These are phyloP conservation scores for Carcina quercana DNA, from an alignment of 2,888 invertebrate genomes.

Conservation along the genomic window DNA sequence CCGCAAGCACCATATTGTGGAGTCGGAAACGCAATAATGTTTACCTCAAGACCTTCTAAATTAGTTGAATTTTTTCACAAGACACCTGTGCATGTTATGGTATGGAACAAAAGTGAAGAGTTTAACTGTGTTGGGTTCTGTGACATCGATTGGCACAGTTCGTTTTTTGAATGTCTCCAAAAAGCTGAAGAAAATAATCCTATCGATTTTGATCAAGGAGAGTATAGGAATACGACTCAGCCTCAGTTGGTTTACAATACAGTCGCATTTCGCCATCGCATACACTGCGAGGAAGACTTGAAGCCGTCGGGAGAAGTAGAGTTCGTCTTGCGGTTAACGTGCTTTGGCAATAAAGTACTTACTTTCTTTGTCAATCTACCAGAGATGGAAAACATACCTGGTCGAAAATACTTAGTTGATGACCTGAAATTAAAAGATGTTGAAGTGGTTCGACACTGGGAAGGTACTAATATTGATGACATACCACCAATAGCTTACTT, in stretches of 20 bases:
- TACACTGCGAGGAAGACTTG: conserved; percentile 62
- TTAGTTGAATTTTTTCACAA: conserved; percentile 48
- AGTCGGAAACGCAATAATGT: conserved; percentile 60
- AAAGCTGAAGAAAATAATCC: conserved; percentile 49
- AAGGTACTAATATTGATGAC: conserved; percentile 52
- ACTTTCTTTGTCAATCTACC: conserved; percentile 56
- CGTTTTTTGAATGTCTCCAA: conserved; percentile 50
- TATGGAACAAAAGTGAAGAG: conserved; percentile 62
- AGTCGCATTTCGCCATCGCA: conserved; percentile 41
- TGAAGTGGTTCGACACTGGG: conserved; percentile 65
- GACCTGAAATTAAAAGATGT: conserved; percentile 58
- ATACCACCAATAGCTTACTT: conserved; percentile 60
- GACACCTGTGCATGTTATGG: conserved; percentile 57
- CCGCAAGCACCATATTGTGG: conserved; percentile 65
- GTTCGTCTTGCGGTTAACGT: conserved; percentile 49
- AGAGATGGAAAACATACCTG: conserved; percentile 64
- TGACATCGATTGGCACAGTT: conserved; percentile 52
- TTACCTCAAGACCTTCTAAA: conserved; percentile 55
- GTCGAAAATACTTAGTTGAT: conserved; percentile 55
- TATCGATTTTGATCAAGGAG: conserved; percentile 51
- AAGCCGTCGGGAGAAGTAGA: conserved; percentile 59
- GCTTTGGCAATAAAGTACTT: conserved; percentile 53
- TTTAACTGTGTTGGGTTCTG: conserved; percentile 57
- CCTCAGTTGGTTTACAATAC: conserved; percentile 58
- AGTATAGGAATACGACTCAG: conserved; percentile 47